Evolutionary conservation across 2,113 vertebrate genomes (phyloP).

Genomic region (Dasyornis broadbenti): DNA sequence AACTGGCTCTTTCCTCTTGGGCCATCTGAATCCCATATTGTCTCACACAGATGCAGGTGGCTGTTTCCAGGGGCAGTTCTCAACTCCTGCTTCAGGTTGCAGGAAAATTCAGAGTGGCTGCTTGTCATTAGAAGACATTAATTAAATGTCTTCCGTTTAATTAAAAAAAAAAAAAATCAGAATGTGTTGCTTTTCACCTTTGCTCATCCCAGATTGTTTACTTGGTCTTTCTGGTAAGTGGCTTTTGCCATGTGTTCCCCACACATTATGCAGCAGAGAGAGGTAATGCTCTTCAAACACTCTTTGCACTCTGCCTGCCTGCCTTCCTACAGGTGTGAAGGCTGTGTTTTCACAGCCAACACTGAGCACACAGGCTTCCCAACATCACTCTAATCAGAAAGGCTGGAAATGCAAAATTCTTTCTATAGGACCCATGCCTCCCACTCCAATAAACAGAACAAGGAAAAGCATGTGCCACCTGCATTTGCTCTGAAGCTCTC

Average conservation of each 20-base stretch:
- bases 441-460: background rate
- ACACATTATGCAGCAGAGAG: fast-evolving
- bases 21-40: background rate
- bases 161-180: background rate
- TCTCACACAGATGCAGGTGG: background rate
- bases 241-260: background rate
- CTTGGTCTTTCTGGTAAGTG: background rate
- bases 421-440: background rate
- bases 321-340: background rate
- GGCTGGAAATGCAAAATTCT: background rate
- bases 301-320: background rate
- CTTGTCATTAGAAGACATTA: background rate
- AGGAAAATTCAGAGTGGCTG: background rate
- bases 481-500: background rate
- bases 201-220: background rate
- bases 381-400: background rate
- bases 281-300: background rate
- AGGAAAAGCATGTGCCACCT: background rate
- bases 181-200: background rate
- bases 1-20: background rate
- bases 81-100: background rate
- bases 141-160: background rate
- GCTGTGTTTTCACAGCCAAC: background rate
- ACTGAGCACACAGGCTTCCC: background rate
- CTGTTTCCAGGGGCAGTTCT: background rate